A percentile compares a stretch with the other conserved stretches of the same genome.
These are phyloP conservation scores for Smutsia temminckii DNA, from an alignment of 2,797 vertebrate genomes.

Conservation along the genomic window DNA sequence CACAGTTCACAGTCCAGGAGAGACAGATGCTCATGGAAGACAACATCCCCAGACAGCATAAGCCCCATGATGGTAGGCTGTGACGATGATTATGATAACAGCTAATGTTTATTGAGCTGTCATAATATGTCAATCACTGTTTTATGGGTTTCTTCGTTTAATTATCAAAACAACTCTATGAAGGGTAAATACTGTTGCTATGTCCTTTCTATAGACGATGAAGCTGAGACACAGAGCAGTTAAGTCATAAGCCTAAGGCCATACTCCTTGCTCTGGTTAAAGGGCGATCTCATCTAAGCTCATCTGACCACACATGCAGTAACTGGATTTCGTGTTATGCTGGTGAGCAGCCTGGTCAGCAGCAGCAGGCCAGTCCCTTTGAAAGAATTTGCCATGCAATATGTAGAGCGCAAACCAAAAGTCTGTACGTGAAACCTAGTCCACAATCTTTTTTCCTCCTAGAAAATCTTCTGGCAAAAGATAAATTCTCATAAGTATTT, in stretches of 20 bases:
- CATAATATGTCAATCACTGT: neutral
- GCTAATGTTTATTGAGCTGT: neutral
- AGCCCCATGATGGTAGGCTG: neutral
- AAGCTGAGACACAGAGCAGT: neutral
- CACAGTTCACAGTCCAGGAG: neutral
- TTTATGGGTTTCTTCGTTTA: neutral
- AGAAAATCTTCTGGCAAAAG: neutral
- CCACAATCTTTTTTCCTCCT: neutral
- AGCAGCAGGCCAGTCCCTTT: neutral
- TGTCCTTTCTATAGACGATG: neutral
- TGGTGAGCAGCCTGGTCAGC: neutral
- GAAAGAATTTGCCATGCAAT: neutral
- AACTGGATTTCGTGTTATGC: neutral
- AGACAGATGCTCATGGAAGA: neutral
- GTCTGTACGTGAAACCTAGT: neutral
- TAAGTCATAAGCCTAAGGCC: conserved; percentile 7
- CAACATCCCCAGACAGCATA: neutral
- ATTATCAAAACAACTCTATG: neutral
- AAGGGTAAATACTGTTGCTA: neutral
- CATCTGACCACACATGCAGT: neutral
- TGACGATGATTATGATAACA: neutral
- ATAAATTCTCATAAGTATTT: neutral
- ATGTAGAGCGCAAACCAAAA: neutral
- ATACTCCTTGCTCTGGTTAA: neutral
- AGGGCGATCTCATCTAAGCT: neutral